A percentile compares a stretch with the other conserved stretches of the same genome.
phyloP scores from a whole-genome alignment of 2,888 invertebrate genomes.

The Helicoverpa assulta region DNA sequence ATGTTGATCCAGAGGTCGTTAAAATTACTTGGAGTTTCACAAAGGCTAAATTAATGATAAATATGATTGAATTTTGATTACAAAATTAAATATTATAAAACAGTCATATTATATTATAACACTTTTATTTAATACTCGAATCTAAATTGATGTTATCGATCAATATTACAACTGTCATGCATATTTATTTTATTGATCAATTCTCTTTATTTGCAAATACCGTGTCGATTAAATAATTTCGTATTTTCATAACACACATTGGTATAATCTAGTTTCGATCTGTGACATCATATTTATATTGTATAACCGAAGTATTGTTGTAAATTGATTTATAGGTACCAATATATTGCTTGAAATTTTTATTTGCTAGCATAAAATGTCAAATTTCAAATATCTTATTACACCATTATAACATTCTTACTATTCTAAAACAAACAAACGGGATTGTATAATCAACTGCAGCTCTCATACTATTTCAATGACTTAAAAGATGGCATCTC shows the following conservation, averaged over 20 bases:
- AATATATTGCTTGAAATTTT: neutral
- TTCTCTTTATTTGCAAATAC: conserved; percentile 35
- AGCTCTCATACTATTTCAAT: no score
- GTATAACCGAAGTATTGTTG: neutral
- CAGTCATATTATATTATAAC: neutral
- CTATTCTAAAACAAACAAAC: no score
- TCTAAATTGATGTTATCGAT: conserved; percentile 6
- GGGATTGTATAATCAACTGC: no score
- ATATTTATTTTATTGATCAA: conserved; percentile 5
- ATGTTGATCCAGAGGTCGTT: no score
- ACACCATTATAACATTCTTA: no score
- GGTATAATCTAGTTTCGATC: neutral
- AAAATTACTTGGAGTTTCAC: no score
- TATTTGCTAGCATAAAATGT: neutral
- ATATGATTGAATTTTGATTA: neutral
- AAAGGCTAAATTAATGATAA: no score
- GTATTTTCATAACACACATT: conserved; percentile 2
- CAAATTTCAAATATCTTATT: no score
- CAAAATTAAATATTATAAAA: neutral
- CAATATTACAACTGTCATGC: conserved; percentile 6
- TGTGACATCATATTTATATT: neutral
- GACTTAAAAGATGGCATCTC: no score
- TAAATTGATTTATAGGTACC: neutral
- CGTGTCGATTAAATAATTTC: conserved; percentile 1
- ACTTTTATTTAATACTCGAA: conserved; percentile 13